phyloP scores from a whole-genome alignment of 2,797 vertebrate genomes.

The Sardinella longiceps region DNA sequence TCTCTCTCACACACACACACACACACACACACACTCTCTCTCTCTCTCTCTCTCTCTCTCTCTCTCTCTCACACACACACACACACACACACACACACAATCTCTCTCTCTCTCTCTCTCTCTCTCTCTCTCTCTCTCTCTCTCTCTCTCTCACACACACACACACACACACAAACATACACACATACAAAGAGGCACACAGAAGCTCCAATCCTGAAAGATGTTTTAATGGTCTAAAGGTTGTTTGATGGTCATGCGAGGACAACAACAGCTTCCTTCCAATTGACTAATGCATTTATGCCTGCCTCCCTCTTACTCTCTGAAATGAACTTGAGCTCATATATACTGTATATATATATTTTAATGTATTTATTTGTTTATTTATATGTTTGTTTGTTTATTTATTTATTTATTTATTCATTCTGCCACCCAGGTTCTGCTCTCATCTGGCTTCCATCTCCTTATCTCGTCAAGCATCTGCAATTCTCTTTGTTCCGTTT shows the following conservation, averaged over 20 bases:
- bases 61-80: not conserved
- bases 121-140: no score
- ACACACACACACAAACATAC: not conserved
- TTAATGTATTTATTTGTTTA: no score
- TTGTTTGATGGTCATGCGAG: slow-evolving; percentile 38
- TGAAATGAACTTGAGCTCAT: not conserved
- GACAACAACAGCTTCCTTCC: not conserved
- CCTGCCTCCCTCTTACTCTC: not conserved
- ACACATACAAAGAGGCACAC: not conserved
- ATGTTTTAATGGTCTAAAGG: slow-evolving; percentile 22
- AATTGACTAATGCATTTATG: not conserved
- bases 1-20: not conserved
- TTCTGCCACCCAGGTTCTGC: not conserved
- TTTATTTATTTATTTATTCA: not conserved
- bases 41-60: not conserved
- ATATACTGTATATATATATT: no score
- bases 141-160: not conserved
- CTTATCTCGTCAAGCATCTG: not conserved
- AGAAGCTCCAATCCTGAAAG: not conserved
- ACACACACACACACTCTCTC: not conserved
- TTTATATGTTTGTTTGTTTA: no score
- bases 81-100: slow-evolving; percentile 2
- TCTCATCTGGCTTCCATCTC: not conserved
- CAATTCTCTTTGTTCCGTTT: not conserved
- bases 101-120: not conserved